Evolutionary conservation across 2,888 invertebrate species (phyloP).

Genomic region (Antheraea yamamai): DNA sequence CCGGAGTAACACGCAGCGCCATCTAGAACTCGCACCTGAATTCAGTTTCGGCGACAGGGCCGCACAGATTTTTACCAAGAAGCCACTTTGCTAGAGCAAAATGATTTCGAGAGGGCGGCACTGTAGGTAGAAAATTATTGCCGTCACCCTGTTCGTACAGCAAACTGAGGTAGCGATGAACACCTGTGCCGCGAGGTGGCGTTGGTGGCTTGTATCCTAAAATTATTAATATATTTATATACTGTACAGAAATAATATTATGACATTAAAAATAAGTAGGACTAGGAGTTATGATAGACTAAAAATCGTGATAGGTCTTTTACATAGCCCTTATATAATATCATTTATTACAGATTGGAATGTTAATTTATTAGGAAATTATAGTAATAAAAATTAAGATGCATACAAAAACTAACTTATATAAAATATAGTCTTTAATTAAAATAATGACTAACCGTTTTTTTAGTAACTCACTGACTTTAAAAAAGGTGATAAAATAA

Average conservation of each 20-base stretch:
- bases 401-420: no score
- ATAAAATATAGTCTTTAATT: no score
- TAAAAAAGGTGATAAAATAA: no score
- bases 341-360: not conserved
- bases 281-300: not conserved
- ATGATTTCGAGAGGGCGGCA: constrained; percentile 59
- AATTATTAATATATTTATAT: constrained; percentile 11
- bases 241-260: not conserved
- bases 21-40: constrained; percentile 71
- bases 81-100: constrained; percentile 69
- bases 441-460: no score
- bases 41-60: constrained; percentile 66
- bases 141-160: constrained; percentile 73
- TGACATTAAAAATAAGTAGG: not conserved
- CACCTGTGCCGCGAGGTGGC: constrained; percentile 72
- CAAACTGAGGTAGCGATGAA: constrained; percentile 71
- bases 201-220: constrained; percentile 73
- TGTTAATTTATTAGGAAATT: no score
- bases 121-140: constrained; percentile 68
- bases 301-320: not conserved
- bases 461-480: no score
- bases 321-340: not conserved
- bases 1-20: constrained; percentile 39
- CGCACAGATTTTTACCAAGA: constrained; percentile 68
- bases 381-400: no score